Evolutionary conservation across 2,113 vertebrate genomes (phyloP).

Genomic region (Aptenodytes patagonicus): DNA sequence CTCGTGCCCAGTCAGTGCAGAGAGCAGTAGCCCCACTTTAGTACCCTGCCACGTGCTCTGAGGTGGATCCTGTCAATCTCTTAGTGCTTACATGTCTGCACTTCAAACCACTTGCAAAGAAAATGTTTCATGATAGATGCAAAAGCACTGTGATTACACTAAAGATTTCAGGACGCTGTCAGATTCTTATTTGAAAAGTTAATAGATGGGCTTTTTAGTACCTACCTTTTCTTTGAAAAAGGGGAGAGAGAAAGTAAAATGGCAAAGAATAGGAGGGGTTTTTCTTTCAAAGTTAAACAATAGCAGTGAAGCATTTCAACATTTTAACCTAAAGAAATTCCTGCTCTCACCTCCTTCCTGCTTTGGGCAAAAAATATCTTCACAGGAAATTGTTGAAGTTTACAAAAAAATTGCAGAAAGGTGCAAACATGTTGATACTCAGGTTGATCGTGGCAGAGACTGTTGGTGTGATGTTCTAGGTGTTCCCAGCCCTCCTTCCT

Average conservation of each 20-base stretch:
- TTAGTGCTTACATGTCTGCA: not conserved
- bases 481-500: not conserved
- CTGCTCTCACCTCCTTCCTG: not conserved
- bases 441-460: not conserved
- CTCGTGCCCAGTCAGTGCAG: not conserved
- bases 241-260: not conserved
- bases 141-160: not conserved
- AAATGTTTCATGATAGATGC: not conserved
- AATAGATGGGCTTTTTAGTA: not conserved
- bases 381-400: not conserved
- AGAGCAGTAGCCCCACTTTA: not conserved
- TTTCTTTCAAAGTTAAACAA: not conserved
- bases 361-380: not conserved
- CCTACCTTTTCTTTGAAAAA: not conserved
- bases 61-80: not conserved
- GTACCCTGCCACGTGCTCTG: rapidly evolving
- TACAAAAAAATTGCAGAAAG: not conserved
- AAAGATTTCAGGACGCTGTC: not conserved
- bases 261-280: not conserved
- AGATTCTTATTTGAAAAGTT: not conserved
- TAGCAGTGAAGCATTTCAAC: not conserved
- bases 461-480: not conserved
- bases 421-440: not conserved
- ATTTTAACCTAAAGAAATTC: not conserved
- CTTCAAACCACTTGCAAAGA: not conserved